Percentiles rank a stretch among this genome's conserved stretches.
phyloP scores from a whole-genome alignment of 1,140 invertebrate genomes.

The Drosophila elegans region DNA sequence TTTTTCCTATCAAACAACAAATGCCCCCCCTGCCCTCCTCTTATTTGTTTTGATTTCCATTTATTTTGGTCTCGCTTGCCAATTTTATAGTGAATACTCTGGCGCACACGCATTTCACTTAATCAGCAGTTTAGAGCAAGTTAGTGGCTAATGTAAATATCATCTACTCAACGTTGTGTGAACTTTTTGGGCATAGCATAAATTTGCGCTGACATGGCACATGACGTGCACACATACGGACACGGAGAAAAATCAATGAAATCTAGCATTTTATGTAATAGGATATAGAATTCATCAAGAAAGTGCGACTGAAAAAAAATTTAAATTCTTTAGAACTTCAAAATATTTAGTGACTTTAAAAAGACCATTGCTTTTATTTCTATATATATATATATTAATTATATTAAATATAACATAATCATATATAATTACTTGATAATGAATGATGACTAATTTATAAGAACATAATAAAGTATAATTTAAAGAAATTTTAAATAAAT shows the following conservation, averaged over 20 bases:
- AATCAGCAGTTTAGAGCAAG: constrained; percentile 41
- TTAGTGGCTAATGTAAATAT: constrained; percentile 53
- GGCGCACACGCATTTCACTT: constrained; percentile 17
- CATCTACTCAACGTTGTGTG: constrained; percentile 45
- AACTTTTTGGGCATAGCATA: constrained; percentile 37
- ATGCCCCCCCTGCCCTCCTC: not conserved
- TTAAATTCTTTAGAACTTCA: no score
- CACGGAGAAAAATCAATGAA: not conserved
- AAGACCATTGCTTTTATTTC: no score
- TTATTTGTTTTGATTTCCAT: not conserved
- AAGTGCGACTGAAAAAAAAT: no score
- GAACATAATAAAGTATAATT: no score
- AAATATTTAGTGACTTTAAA: no score
- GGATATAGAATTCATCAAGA: no score
- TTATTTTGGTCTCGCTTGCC: not conserved
- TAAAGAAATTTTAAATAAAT: no score
- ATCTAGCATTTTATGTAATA: no score
- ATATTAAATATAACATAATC: no score
- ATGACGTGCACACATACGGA: constrained; percentile 13
- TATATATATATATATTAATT: no score
- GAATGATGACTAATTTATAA: no score
- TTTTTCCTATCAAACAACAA: not conserved
- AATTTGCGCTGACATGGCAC: constrained; percentile 45
- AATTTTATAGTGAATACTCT: constrained; percentile 8
- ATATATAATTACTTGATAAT: no score